phyloP scores from a whole-genome alignment of 2,888 invertebrate genomes.

The Meteorus colon region DNA sequence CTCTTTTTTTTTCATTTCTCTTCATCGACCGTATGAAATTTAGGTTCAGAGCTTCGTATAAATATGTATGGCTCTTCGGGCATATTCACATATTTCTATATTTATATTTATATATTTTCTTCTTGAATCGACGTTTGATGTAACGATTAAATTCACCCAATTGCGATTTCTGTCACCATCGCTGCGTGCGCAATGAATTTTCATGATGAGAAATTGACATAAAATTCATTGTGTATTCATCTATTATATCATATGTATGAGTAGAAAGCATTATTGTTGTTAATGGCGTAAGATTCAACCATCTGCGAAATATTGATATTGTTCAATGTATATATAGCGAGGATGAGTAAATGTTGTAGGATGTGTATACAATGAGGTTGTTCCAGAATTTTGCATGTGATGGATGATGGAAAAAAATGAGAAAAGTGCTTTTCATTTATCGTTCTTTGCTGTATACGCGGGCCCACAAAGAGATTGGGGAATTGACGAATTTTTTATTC shows the following conservation, averaged over 20 bases:
- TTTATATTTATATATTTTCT: neutral
- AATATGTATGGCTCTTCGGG: neutral
- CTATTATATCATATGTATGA: neutral
- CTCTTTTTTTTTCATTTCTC: slow-evolving; percentile 15
- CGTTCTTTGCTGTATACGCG: slow-evolving; percentile 43
- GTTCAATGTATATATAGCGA: slow-evolving; percentile 42
- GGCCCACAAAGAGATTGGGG: slow-evolving; percentile 55
- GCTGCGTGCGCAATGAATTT: neutral
- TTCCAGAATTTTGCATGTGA: slow-evolving; percentile 26
- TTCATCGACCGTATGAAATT: slow-evolving; percentile 19
- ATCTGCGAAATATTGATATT: slow-evolving; percentile 59
- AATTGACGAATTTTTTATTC: slow-evolving; percentile 58
- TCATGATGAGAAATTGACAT: neutral
- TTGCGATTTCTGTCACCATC: slow-evolving; percentile 4
- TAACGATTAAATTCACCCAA: slow-evolving; percentile 19
- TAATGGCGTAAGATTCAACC: slow-evolving; percentile 1
- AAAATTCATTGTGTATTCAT: neutral
- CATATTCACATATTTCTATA: neutral
- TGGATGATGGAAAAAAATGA: slow-evolving; percentile 37
- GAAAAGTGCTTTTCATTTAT: slow-evolving; percentile 51
- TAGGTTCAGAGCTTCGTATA: neutral
- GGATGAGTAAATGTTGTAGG: neutral
- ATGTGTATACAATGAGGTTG: slow-evolving; percentile 34
- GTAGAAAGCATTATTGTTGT: too few species aligned
- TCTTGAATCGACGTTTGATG: slow-evolving; percentile 8